Evolutionary conservation across 2,797 vertebrate species (phyloP).

Genomic region (Diglossa cyanea): DNA sequence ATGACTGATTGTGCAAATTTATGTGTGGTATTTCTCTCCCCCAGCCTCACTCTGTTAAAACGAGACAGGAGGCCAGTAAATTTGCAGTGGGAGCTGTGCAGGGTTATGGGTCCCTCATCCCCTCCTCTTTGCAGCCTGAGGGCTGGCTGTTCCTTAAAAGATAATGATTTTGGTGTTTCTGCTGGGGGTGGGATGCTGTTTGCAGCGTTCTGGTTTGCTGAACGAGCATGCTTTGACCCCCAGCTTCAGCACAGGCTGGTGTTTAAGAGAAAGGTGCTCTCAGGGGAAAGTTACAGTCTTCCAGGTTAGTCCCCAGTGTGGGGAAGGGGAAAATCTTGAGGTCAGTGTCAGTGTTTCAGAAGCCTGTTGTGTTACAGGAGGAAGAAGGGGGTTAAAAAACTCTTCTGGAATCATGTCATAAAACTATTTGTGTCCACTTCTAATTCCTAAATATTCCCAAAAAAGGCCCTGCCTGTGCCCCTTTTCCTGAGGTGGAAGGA

Average conservation of each 20-base stretch:
- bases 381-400: neutral
- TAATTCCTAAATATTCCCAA: neutral
- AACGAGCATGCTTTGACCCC: neutral
- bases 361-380: neutral
- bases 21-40: conserved; percentile 66
- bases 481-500: neutral
- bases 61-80: conserved; percentile 43
- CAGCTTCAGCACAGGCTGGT: neutral
- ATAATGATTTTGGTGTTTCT: conserved; percentile 21
- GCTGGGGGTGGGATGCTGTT: neutral
- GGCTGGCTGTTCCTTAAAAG: neutral
- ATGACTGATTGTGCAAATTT: conserved; percentile 77
- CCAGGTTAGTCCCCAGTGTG: neutral
- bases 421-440: neutral
- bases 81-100: conserved; percentile 15
- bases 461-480: neutral
- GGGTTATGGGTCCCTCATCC: neutral
- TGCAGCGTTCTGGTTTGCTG: accelerated
- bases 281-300: neutral
- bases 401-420: neutral
- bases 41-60: conserved; percentile 1
- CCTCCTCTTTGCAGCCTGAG: conserved; percentile 23
- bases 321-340: neutral
- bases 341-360: neutral
- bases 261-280: neutral